Evolutionary conservation across 2,888 invertebrate species (phyloP).

Genomic region (Andrena trimmerana): DNA sequence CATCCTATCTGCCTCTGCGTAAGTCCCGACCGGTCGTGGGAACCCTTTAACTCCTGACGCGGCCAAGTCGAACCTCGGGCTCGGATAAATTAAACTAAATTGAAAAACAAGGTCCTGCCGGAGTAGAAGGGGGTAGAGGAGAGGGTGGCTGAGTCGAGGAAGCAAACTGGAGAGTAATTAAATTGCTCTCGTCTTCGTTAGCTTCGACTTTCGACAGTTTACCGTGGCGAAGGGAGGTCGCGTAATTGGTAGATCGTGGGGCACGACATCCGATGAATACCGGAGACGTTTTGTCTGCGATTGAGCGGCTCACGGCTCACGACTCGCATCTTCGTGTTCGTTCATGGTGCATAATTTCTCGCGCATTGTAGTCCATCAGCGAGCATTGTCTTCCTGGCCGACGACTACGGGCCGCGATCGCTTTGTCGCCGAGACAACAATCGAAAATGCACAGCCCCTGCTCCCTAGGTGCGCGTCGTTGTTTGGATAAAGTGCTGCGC

Average conservation of each 20-base stretch:
- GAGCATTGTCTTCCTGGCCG: slow-evolving; percentile 40
- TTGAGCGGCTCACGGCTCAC: slow-evolving; percentile 17
- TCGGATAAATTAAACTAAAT: slow-evolving; percentile 11
- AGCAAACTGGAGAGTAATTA: slow-evolving; percentile 37
- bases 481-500: slow-evolving; percentile 18
- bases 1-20: background rate
- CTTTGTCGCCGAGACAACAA: slow-evolving; percentile 38
- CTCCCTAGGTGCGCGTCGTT: no score
- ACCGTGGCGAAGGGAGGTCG: background rate
- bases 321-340: slow-evolving; percentile 46
- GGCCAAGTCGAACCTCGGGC: background rate
- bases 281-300: slow-evolving; percentile 55
- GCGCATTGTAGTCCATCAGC: slow-evolving; percentile 50
- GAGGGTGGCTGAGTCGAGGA: no score
- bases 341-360: slow-evolving; percentile 64
- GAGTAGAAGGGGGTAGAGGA: background rate
- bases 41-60: no score
- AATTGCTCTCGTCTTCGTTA: slow-evolving; percentile 22
- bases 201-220: slow-evolving; percentile 37
- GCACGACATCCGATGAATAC: slow-evolving; percentile 45
- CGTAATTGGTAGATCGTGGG: slow-evolving; percentile 43
- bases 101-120: background rate
- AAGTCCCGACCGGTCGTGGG: no score
- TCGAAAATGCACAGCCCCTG: slow-evolving; percentile 18
- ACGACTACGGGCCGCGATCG: slow-evolving; percentile 28